Evolutionary conservation across 2,888 invertebrate species (phyloP).

Genomic region (Sthenelais limicola): DNA sequence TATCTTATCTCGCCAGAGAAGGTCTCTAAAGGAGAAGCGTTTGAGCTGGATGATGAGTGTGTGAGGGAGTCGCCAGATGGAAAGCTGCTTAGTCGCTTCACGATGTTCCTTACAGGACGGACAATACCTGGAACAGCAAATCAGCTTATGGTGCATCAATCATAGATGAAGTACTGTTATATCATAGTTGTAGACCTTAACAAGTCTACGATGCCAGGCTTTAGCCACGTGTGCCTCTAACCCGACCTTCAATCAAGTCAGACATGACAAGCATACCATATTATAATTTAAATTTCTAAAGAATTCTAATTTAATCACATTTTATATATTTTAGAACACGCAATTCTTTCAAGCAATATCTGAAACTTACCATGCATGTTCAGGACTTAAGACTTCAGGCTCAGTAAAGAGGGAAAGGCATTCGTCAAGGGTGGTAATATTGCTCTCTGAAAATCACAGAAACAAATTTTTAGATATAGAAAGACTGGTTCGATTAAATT

Average conservation of each 20-base stretch:
- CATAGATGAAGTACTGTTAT: not conserved
- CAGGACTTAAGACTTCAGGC: conserved; percentile 74
- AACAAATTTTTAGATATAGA: no score
- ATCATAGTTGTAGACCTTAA: no score
- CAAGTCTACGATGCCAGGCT: no score
- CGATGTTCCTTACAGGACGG: conserved; percentile 76
- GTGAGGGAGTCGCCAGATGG: conserved; percentile 76
- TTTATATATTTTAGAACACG: no score
- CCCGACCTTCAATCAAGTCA: no score
- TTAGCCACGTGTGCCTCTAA: no score
- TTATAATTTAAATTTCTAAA: no score
- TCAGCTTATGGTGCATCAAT: not conserved
- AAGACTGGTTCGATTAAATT: no score
- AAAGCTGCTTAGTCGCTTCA: conserved; percentile 77
- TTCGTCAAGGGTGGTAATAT: conserved; percentile 66
- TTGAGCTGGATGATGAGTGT: conserved; percentile 77
- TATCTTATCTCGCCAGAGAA: conserved; percentile 76
- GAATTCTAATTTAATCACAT: no score
- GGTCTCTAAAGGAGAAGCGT: conserved; percentile 75
- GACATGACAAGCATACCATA: no score
- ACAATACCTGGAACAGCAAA: conserved; percentile 72
- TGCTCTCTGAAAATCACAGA: conserved; percentile 43
- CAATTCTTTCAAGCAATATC: no score
- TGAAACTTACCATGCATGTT: conserved; percentile 74
- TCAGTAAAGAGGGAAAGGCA: conserved; percentile 74